Conservation (phyloP, 2,888 invertebrate species). For the Chaetogeoica ovagalla region DNA sequence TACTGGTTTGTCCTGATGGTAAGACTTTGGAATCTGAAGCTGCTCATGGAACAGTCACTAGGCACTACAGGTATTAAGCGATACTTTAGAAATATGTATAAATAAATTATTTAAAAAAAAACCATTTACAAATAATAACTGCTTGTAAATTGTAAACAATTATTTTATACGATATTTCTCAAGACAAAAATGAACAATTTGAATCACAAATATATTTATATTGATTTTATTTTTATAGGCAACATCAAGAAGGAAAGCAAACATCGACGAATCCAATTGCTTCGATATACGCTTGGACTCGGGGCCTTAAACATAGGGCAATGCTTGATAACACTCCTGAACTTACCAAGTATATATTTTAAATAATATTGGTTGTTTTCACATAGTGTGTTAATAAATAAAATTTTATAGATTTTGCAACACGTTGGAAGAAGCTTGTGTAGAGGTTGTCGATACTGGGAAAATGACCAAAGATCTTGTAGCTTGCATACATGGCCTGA, state of each 20-base stretch:
- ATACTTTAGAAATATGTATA: no score
- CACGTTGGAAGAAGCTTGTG: constrained; percentile 78
- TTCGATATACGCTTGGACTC: constrained; percentile 89
- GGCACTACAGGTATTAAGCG: constrained; percentile 70
- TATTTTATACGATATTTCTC: neutral
- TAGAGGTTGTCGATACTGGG: constrained; percentile 79
- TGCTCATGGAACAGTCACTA: constrained; percentile 88
- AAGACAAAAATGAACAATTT: no score
- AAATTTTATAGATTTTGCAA: constrained; percentile 65
- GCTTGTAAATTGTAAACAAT: no score
- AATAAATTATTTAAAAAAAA: no score
- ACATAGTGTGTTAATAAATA: neutral
- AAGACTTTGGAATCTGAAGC: constrained; percentile 89
- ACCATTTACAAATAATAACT: no score
- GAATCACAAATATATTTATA: constrained; percentile 59
- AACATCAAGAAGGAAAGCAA: constrained; percentile 81
- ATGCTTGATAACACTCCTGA: constrained; percentile 78
- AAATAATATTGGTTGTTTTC: neutral
- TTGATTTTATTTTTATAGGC: constrained; percentile 63
- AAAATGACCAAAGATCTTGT: constrained; percentile 89
- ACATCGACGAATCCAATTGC: constrained; percentile 91
- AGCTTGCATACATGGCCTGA: constrained; percentile 80
- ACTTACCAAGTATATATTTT: constrained; percentile 63
- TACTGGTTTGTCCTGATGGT: constrained; percentile 84
- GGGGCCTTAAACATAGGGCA: constrained; percentile 81